Conservation (phyloP, 2,113 vertebrate species). For the Atractosteus spatula region DNA sequence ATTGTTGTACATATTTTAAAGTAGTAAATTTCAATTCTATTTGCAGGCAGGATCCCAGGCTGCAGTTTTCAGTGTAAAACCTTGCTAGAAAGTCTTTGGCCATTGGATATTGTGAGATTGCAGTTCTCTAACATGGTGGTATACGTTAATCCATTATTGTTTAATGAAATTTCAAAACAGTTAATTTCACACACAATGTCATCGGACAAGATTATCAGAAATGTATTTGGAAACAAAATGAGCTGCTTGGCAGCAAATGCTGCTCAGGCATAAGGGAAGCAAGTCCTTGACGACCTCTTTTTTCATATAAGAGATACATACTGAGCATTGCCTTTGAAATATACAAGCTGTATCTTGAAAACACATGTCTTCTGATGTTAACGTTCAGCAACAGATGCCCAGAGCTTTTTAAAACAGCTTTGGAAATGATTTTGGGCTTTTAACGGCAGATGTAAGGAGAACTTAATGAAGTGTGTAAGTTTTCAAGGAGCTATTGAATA, state of each 20-base stretch:
- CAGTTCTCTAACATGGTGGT: conserved; percentile 51
- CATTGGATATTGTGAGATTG: conserved; percentile 11
- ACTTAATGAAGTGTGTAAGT: conserved; percentile 37
- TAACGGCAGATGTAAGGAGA: conserved; percentile 28
- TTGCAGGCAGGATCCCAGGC: no score
- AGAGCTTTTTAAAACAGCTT: background rate
- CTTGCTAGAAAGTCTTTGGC: no score
- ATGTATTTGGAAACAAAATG: conserved; percentile 34
- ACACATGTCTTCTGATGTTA: conserved; percentile 19
- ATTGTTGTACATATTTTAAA: no score
- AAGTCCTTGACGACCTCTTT: conserved; percentile 9
- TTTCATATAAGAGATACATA: conserved; percentile 13
- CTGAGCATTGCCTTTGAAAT: conserved; percentile 17
- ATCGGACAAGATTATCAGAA: conserved; percentile 38
- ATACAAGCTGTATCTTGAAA: conserved; percentile 25
- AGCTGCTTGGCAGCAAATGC: background rate
- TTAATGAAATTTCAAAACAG: conserved; percentile 58
- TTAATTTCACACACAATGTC: conserved; percentile 56
- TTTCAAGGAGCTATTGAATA: conserved; percentile 29
- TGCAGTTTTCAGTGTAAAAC: no score
- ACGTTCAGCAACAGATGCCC: conserved; percentile 25
- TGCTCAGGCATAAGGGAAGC: background rate
- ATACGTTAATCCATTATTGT: conserved; percentile 55
- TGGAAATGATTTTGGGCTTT: conserved; percentile 4
- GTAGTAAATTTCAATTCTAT: no score